Conservation (phyloP, 2,888 invertebrate species). For the Drosophila picticornis region DNA sequence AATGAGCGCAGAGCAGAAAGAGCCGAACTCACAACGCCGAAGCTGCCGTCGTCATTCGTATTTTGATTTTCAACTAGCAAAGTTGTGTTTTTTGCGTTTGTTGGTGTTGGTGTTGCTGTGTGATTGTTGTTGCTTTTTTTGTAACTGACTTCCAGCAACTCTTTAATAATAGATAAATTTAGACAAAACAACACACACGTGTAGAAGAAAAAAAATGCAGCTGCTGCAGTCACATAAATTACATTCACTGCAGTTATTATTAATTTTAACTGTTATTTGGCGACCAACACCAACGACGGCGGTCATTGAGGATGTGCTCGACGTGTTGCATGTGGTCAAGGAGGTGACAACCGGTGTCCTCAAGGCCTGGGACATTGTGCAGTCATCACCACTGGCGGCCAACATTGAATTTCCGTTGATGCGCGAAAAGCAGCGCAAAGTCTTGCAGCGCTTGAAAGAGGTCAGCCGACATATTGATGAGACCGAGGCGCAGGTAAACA, state of each 20-base stretch:
- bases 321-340: slow-evolving; percentile 87
- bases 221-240: slow-evolving; percentile 26
- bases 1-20: slow-evolving; percentile 14
- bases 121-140: slow-evolving; percentile 11
- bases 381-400: slow-evolving; percentile 86
- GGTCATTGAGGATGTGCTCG: slow-evolving; percentile 87
- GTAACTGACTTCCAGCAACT: slow-evolving; percentile 16
- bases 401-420: slow-evolving; percentile 88
- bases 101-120: slow-evolving; percentile 7
- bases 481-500: slow-evolving; percentile 82
- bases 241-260: slow-evolving; percentile 29
- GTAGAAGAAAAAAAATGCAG: slow-evolving; percentile 30
- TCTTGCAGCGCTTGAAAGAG: slow-evolving; percentile 86
- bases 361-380: slow-evolving; percentile 88
- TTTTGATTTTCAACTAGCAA: slow-evolving; percentile 55
- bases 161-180: neutral
- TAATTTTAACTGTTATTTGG: slow-evolving; percentile 22
- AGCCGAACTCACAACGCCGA: slow-evolving; percentile 11
- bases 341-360: slow-evolving; percentile 88
- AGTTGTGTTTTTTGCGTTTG: slow-evolving; percentile 46
- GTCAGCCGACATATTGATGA: slow-evolving; percentile 84
- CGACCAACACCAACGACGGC: slow-evolving; percentile 82
- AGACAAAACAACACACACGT: neutral
- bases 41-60: slow-evolving; percentile 50
- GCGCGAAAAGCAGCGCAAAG: slow-evolving; percentile 87